These are phyloP conservation scores for Periplaneta americana DNA, from an alignment of 1,140 invertebrate genomes.

Conservation along the genomic window DNA sequence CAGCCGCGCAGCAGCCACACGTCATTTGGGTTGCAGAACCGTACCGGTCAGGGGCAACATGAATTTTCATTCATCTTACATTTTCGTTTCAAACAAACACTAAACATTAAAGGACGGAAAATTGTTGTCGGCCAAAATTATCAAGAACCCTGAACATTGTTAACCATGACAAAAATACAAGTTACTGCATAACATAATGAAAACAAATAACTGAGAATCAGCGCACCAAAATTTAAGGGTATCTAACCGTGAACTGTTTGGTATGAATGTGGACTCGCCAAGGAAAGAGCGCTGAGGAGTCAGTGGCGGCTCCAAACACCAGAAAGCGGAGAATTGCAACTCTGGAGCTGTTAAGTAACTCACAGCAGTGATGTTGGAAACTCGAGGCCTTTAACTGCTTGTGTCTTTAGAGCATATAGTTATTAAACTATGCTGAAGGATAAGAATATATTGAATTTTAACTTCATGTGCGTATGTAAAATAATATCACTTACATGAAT, in stretches of 20 bases:
- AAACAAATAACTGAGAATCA: neutral
- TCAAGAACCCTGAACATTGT: neutral
- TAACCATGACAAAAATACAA: neutral
- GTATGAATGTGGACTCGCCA: too few relatives aligned
- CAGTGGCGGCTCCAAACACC: too few relatives aligned
- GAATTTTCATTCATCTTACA: slow-evolving; percentile 8
- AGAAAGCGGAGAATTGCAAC: too few relatives aligned
- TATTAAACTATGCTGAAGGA: too few relatives aligned
- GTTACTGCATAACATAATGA: neutral
- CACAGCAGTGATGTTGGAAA: too few relatives aligned
- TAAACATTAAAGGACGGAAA: slow-evolving; percentile 8
- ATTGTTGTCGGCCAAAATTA: neutral
- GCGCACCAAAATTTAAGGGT: neutral
- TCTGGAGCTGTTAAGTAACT: too few relatives aligned
- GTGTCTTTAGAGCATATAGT: too few relatives aligned
- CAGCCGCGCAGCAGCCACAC: slow-evolving; percentile 3
- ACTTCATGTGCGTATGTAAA: too few relatives aligned
- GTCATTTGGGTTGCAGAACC: slow-evolving; percentile 7
- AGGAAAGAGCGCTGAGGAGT: too few relatives aligned
- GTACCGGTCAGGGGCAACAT: slow-evolving; percentile 12
- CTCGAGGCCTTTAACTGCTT: too few relatives aligned
- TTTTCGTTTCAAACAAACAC: neutral
- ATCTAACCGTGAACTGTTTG: neutral
- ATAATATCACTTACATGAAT: too few relatives aligned
- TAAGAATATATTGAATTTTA: too few relatives aligned